These are phyloP conservation scores for Catharus minimus DNA, from an alignment of 2,113 vertebrate genomes.

Conservation along the genomic window DNA sequence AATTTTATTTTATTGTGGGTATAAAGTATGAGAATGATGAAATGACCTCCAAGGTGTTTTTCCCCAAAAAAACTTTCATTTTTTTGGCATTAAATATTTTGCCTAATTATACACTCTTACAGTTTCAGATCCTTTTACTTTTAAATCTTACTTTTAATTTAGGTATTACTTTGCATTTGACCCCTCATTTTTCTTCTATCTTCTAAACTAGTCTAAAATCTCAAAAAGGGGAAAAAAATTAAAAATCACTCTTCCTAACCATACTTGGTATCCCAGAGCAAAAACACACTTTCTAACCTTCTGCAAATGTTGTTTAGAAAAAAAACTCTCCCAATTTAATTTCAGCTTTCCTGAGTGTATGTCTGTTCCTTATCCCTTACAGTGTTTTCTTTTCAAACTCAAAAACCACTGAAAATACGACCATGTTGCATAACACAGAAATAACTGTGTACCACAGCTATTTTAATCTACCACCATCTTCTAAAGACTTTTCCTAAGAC, in stretches of 20 bases:
- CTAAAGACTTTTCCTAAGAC: neutral
- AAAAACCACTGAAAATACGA: neutral
- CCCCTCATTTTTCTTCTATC: neutral
- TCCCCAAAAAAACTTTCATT: neutral
- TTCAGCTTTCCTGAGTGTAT: neutral
- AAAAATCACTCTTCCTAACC: neutral
- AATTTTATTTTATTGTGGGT: neutral
- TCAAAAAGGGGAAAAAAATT: neutral
- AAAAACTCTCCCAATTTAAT: neutral
- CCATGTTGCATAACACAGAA: neutral
- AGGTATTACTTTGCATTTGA: neutral
- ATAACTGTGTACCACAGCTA: neutral
- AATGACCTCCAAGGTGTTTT: neutral
- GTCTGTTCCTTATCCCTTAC: neutral
- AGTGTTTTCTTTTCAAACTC: neutral
- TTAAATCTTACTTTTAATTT: neutral
- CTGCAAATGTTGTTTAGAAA: neutral
- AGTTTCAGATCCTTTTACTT: neutral
- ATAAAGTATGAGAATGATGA: neutral
- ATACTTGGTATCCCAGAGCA: neutral
- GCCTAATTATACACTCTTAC: neutral
- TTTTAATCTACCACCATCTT: neutral
- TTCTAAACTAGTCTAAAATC: neutral
- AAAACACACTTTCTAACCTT: neutral
- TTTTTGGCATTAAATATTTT: neutral